Evolutionary conservation across 2,113 vertebrate genomes (phyloP), one percentile per base, ranked within the genome.

Genomic region (Lipophrys pholis): DNA sequence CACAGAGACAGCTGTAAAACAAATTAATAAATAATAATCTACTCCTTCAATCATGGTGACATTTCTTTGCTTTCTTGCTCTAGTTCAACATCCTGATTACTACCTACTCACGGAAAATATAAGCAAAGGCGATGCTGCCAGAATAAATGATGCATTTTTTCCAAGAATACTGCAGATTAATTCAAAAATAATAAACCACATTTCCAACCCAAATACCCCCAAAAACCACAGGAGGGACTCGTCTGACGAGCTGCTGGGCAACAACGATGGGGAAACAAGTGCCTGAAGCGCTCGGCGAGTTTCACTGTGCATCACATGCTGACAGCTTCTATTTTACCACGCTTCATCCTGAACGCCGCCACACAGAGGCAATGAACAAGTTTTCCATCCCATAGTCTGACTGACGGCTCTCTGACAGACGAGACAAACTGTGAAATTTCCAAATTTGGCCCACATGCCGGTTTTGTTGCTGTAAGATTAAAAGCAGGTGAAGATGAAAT

Each of bases 151-250:
- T 35, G 12, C 39, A n/a, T 67, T 39, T 43, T 63, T 69, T 68
- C 46, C 35, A 49, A 35, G 46, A 55, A 58, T 7, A 45, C 36
- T 48, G 35, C 40, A 59, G 38, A 69, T 60, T 5, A 50, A 48
- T 15, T 50, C 56, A 52, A 58, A 58, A 59, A 50, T 60, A 8
- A 30, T 30, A 30, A 30, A 60, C 36, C 17, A 49, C 59, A 43
- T 55, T n/a, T n/a, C 21, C 14, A 14, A 41, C 11, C 50, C 5
- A 7, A 59, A 52, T 6, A 6, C 15, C 30, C 41, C 61, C 1
- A 76, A 67, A 76, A 67, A 79, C 68, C 64, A 52, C 71, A 73
- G 0, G 6, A 60, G 52, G n/a, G 50, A 41, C 39, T 39, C 42
- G 9, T 10, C 5, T 6, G 7, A 60, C 6, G 7, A 56, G 14